These are phyloP conservation scores for Crossaster papposus DNA, from an alignment of 53 echinoderm and acorn worm genomes.

Conservation along the genomic window DNA sequence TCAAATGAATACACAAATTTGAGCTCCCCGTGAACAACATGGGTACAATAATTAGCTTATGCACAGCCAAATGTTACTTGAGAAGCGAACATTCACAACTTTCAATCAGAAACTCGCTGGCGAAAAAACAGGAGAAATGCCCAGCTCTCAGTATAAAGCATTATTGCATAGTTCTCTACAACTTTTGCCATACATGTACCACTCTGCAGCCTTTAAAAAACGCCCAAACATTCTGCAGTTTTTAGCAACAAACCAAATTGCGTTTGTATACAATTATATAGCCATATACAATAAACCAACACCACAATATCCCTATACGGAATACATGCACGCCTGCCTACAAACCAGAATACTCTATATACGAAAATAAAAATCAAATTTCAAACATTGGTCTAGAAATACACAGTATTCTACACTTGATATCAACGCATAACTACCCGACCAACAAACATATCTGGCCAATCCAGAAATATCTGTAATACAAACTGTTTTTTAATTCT, in stretches of 20 bases:
- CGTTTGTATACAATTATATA: slow-evolving; percentile 16
- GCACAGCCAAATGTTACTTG: no score
- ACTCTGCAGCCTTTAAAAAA: not conserved
- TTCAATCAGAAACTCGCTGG: not conserved
- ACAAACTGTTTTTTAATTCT: slow-evolving; percentile 15
- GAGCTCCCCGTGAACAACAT: not conserved
- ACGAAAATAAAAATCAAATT: not conserved
- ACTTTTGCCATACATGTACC: not conserved
- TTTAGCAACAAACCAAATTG: not conserved
- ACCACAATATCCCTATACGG: not conserved
- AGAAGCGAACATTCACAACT: no score
- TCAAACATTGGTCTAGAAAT: not conserved
- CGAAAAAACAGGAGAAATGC: not conserved
- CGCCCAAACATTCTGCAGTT: not conserved
- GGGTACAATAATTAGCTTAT: no score
- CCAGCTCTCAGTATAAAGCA: not conserved
- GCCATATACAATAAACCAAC: not conserved
- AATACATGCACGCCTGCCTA: not conserved
- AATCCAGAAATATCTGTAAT: slow-evolving; percentile 25
- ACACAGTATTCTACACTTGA: slow-evolving; percentile 17
- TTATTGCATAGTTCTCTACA: slow-evolving; percentile 8
- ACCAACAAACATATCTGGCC: not conserved
- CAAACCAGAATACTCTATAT: not conserved
- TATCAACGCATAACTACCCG: not conserved
- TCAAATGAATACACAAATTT: not conserved